phyloP scores from a whole-genome alignment of 2,113 vertebrate species.

The Nibea coibor region DNA sequence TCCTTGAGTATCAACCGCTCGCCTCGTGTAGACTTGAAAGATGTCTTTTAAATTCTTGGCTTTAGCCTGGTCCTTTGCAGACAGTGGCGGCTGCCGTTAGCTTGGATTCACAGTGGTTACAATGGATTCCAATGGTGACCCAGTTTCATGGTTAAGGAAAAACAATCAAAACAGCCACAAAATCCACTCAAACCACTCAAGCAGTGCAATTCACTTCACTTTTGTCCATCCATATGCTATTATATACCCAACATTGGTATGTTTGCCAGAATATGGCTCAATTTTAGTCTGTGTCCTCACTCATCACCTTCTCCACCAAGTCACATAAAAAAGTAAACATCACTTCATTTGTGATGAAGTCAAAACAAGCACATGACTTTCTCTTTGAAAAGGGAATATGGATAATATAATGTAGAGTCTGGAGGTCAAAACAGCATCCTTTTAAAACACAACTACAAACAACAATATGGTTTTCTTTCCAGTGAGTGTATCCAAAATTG shows the following conservation, averaged over 20 bases:
- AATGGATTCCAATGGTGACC: conserved; percentile 28
- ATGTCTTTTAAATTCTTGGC: background rate
- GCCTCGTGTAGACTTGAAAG: background rate
- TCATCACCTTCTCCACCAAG: background rate
- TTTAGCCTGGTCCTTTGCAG: background rate
- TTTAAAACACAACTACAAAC: conserved; percentile 19
- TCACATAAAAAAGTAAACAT: background rate
- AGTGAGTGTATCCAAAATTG: conserved; percentile 8
- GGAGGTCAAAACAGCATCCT: conserved; percentile 21
- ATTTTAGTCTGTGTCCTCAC: background rate
- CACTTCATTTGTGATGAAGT: conserved; percentile 8
- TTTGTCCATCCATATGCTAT: background rate
- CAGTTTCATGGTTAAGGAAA: conserved; percentile 31
- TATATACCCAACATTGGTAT: background rate
- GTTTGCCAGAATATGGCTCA: background rate
- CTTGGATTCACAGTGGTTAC: background rate
- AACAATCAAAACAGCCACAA: conserved; percentile 29
- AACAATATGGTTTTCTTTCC: conserved; percentile 24
- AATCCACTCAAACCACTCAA: conserved; percentile 7
- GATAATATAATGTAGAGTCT: conserved; percentile 5
- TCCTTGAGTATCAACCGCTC: background rate
- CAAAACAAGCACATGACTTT: conserved; percentile 16
- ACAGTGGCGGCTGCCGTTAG: background rate
- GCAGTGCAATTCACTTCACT: conserved; percentile 1
- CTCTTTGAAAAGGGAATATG: background rate